Evolutionary conservation across 1,140 invertebrate species (phyloP).

Genomic region (Caerostris darwini): DNA sequence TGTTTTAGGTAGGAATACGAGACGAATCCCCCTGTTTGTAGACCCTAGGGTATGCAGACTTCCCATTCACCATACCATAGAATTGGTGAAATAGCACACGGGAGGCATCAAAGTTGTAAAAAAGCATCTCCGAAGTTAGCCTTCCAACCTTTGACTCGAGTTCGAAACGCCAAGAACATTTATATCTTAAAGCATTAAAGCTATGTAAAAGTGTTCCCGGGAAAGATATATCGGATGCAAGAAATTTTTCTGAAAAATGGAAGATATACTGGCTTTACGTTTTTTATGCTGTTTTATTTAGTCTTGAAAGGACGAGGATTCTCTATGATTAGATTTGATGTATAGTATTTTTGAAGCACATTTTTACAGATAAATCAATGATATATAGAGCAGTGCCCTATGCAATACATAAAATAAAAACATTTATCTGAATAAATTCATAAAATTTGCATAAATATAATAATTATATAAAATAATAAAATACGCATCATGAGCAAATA

Average conservation of each 20-base stretch:
- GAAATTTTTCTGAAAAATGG: background rate
- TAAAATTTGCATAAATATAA: too few species aligned
- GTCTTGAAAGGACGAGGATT: background rate
- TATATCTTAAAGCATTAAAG: slow-evolving; percentile 34
- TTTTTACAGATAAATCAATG: too few species aligned
- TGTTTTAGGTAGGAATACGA: background rate
- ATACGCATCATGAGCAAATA: too few species aligned
- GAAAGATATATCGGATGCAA: background rate
- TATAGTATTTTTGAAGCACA: too few species aligned
- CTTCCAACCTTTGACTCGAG: slow-evolving; percentile 8
- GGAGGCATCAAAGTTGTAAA: slow-evolving; percentile 45
- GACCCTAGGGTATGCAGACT: slow-evolving; percentile 17
- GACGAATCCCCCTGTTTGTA: background rate
- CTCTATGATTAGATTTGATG: background rate
- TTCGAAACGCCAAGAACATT: background rate
- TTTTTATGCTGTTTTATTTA: slow-evolving; percentile 2
- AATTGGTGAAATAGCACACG: slow-evolving; percentile 42
- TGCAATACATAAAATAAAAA: too few species aligned
- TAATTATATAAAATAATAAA: too few species aligned
- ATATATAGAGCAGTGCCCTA: too few species aligned
- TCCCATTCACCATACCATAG: background rate
- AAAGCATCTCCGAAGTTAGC: background rate
- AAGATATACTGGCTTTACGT: background rate
- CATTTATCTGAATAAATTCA: too few species aligned
- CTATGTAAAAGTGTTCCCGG: background rate